phyloP scores from a whole-genome alignment of 1,140 invertebrate species.

The Pygmarrhopalites habei region DNA sequence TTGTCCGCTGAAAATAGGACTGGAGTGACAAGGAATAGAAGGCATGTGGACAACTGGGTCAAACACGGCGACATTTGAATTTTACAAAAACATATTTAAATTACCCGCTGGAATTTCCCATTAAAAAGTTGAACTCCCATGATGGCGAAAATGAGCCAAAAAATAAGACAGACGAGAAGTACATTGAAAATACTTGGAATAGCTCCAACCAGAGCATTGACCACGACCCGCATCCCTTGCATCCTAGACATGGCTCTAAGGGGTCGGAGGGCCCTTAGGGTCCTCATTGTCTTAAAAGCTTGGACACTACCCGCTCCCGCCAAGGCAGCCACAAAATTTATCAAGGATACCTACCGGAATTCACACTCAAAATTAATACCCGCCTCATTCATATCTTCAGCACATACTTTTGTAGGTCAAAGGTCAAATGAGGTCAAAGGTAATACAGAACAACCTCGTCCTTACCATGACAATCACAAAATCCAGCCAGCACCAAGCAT shows the following conservation, averaged over 20 bases:
- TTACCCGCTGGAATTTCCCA: constrained; percentile 83
- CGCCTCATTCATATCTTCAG: too few species aligned
- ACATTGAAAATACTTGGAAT: constrained; percentile 95
- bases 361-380: too few species aligned
- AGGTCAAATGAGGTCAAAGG: too few species aligned
- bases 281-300: constrained; percentile 86
- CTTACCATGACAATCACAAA: constrained; percentile 94
- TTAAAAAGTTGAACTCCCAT: constrained; percentile 83
- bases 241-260: constrained; percentile 84
- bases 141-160: constrained; percentile 87
- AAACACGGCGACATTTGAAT: too few species aligned
- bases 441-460: too few species aligned
- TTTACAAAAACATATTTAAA: too few species aligned
- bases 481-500: constrained; percentile 98
- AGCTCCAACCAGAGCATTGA: constrained; percentile 87
- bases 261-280: constrained; percentile 78
- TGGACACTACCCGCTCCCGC: constrained; percentile 81
- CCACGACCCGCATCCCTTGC: constrained; percentile 94
- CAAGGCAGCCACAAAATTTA: constrained; percentile 92
- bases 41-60: too few species aligned
- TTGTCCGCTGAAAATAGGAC: too few species aligned
- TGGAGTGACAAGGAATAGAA: too few species aligned
- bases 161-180: constrained; percentile 78
- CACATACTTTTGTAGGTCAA: too few species aligned
- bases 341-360: constrained; percentile 83